Evolutionary conservation across 2,113 vertebrate genomes (phyloP).

Genomic region (Nibea coibor): DNA sequence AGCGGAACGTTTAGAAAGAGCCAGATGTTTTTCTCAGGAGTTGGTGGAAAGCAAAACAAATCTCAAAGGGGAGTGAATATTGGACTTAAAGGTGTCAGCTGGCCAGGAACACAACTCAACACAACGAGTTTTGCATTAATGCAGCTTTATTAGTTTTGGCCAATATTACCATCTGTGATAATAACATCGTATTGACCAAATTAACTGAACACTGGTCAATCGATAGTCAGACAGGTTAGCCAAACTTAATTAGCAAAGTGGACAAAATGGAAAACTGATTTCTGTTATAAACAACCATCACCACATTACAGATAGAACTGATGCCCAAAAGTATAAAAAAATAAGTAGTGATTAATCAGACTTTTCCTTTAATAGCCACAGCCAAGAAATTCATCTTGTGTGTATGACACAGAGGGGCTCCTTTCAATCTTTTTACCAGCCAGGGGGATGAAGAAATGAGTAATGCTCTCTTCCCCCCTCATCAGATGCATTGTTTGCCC

Average conservation of each 20-base stretch:
- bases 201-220: neutral
- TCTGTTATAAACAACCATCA: neutral
- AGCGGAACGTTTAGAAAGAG: too few species aligned
- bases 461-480: neutral
- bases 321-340: neutral
- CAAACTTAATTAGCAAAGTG: neutral
- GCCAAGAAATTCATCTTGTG: neutral
- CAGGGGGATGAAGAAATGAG: constrained; percentile 5
- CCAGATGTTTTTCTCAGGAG: too few species aligned
- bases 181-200: neutral
- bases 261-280: neutral
- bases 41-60: too few species aligned
- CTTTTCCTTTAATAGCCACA: neutral
- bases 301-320: neutral
- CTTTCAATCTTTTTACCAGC: constrained; percentile 15
- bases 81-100: too few species aligned
- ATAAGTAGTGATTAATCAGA: neutral
- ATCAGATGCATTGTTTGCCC: constrained; percentile 19
- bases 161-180: neutral
- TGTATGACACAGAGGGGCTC: neutral
- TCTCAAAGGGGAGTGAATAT: too few species aligned
- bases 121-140: too few species aligned
- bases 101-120: too few species aligned
- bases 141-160: too few species aligned
- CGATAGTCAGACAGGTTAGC: neutral